Conservation (phyloP, 2,888 invertebrate species). For the Scrobipalpa atriplicella region DNA sequence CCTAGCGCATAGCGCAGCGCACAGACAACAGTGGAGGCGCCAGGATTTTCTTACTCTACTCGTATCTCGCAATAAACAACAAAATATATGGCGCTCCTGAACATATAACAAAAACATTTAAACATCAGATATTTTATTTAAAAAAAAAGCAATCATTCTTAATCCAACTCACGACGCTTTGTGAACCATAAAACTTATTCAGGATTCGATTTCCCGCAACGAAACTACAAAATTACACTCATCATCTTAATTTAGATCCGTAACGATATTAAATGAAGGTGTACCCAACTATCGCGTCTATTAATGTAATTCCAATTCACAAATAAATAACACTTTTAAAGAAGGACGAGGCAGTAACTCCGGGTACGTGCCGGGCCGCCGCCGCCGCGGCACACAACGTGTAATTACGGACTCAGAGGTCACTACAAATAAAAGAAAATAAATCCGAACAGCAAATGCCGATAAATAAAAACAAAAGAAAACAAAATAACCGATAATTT, state of each 20-base stretch:
- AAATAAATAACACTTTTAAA: slow-evolving; percentile 80
- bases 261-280: slow-evolving; percentile 81
- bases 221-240: slow-evolving; percentile 67
- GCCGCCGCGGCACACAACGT: slow-evolving; percentile 58
- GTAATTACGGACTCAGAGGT: slow-evolving; percentile 78
- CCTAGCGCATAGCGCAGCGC: neutral
- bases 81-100: neutral
- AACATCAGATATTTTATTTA: too few relatives aligned
- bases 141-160: neutral
- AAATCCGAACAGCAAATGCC: slow-evolving; percentile 59
- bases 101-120: too few relatives aligned
- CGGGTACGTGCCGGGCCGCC: slow-evolving; percentile 64
- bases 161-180: neutral
- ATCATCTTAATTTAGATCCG: slow-evolving; percentile 71
- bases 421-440: slow-evolving; percentile 75
- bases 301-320: slow-evolving; percentile 78
- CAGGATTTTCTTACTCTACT: neutral
- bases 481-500: slow-evolving; percentile 78
- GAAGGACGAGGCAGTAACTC: slow-evolving; percentile 61
- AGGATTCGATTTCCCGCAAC: neutral
- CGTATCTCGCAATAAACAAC: neutral
- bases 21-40: neutral
- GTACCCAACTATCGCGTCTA: slow-evolving; percentile 69
- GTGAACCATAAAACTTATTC: neutral
- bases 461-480: slow-evolving; percentile 76